Evolutionary conservation across 1,140 invertebrate species (phyloP).

Genomic region (Helicoverpa zea): DNA sequence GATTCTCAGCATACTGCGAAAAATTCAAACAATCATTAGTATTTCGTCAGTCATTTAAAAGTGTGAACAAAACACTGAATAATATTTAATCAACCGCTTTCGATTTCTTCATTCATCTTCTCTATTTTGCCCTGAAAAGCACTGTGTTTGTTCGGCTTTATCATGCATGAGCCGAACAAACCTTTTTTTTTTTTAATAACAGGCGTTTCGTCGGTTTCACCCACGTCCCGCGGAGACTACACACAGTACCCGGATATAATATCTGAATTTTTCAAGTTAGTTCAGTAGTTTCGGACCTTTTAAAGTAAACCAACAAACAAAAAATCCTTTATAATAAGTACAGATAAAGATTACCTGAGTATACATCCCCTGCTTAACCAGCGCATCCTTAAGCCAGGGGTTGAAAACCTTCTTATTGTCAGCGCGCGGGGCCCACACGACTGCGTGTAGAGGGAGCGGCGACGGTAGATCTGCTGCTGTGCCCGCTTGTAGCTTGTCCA

Average conservation of each 20-base stretch:
- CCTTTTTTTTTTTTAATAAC: too few relatives aligned
- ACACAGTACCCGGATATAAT: too few relatives aligned
- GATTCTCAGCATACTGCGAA: conserved; percentile 90
- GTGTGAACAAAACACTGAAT: too few relatives aligned
- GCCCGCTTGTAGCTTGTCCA: conserved; percentile 92
- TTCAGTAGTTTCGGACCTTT: too few relatives aligned
- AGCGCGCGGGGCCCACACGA: conserved; percentile 89
- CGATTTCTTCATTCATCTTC: too few relatives aligned
- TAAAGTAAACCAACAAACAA: too few relatives aligned
- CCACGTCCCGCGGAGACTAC: too few relatives aligned
- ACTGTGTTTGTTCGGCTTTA: too few relatives aligned
- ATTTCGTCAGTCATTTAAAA: too few relatives aligned
- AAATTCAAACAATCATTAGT: neutral
- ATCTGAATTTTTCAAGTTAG: too few relatives aligned
- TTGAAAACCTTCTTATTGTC: conserved; percentile 91
- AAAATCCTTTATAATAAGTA: neutral
- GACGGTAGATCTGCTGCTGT: conserved; percentile 82
- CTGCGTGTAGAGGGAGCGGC: conserved; percentile 85
- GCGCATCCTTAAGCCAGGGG: conserved; percentile 92
- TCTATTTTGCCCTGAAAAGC: neutral
- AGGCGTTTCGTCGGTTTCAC: neutral
- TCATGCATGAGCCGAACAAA: too few relatives aligned
- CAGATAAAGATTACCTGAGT: conserved; percentile 86
- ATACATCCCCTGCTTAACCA: conserved; percentile 96
- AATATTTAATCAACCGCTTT: too few relatives aligned